Evolutionary conservation across 2,888 invertebrate genomes (phyloP).

Genomic region (Geotrupes spiniger): DNA sequence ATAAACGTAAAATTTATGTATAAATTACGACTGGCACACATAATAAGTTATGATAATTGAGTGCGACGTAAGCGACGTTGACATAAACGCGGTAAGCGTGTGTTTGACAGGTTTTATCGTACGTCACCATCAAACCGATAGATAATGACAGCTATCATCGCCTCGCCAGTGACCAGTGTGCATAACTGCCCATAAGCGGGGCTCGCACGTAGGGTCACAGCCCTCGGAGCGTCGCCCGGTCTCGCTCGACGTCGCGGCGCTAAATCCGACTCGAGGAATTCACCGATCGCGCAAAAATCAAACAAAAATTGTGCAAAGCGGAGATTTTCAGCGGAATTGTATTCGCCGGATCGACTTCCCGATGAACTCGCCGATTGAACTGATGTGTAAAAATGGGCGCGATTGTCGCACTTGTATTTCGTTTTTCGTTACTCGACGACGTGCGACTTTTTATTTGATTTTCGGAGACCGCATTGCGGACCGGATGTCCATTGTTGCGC

Average conservation of each 20-base stretch:
- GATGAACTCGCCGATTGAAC: neutral
- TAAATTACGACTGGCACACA: too few relatives aligned
- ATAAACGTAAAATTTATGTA: too few relatives aligned
- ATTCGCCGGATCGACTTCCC: neutral
- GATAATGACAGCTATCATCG: constrained; percentile 24
- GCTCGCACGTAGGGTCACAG: constrained; percentile 21
- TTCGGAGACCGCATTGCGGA: too few relatives aligned
- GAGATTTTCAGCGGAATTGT: constrained; percentile 5
- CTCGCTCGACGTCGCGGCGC: constrained; percentile 9
- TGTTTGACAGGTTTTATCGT: constrained; percentile 29
- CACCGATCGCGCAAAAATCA: neutral
- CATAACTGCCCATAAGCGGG: constrained; percentile 27
- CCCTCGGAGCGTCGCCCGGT: constrained; percentile 24
- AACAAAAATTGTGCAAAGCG: neutral
- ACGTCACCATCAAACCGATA: constrained; percentile 27
- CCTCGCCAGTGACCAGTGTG: constrained; percentile 27
- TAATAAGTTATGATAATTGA: constrained; percentile 21
- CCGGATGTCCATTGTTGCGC: too few relatives aligned
- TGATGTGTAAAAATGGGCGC: too few relatives aligned
- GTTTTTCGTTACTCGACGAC: too few relatives aligned
- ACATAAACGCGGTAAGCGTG: constrained; percentile 27
- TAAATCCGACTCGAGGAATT: neutral
- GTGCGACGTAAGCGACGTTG: constrained; percentile 22
- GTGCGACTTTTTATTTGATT: too few relatives aligned
- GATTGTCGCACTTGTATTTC: too few relatives aligned